Conservation (phyloP, 2,113 vertebrate species). For the Elgaria multicarinata region DNA sequence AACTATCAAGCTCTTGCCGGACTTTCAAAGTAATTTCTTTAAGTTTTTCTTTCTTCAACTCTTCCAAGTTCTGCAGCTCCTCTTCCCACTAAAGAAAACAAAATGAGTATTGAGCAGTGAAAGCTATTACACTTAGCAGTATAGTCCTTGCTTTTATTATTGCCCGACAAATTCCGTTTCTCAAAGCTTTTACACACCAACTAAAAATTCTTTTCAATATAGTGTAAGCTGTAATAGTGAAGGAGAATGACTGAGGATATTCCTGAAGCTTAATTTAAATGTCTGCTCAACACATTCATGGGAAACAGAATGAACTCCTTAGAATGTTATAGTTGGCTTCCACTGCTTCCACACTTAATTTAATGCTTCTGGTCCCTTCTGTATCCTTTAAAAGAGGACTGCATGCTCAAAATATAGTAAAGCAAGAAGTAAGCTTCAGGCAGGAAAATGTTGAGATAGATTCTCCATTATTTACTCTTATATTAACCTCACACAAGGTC, state of each 20-base stretch:
- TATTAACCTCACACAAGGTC: neutral
- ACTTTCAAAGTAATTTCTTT: slow-evolving; percentile 47
- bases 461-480: neutral
- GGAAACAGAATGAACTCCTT: neutral
- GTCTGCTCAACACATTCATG: neutral
- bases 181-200: neutral
- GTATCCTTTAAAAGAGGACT: neutral
- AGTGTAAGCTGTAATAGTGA: neutral
- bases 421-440: neutral
- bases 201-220: neutral
- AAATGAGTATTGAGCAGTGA: neutral
- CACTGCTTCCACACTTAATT: too few relatives aligned
- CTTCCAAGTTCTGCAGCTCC: slow-evolving; percentile 44
- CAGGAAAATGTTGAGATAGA: neutral
- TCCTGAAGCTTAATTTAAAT: neutral
- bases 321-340: neutral
- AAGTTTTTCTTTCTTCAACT: slow-evolving; percentile 47
- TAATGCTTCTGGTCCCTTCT: neutral
- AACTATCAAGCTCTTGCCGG: slow-evolving; percentile 44
- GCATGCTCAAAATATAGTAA: neutral
- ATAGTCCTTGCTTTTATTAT: neutral
- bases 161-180: neutral
- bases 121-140: neutral
- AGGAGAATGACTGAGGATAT: neutral
- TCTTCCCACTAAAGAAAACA: slow-evolving; percentile 51